phyloP scores from a whole-genome alignment of 2,888 invertebrate species.

The Drosophila longiperda region DNA sequence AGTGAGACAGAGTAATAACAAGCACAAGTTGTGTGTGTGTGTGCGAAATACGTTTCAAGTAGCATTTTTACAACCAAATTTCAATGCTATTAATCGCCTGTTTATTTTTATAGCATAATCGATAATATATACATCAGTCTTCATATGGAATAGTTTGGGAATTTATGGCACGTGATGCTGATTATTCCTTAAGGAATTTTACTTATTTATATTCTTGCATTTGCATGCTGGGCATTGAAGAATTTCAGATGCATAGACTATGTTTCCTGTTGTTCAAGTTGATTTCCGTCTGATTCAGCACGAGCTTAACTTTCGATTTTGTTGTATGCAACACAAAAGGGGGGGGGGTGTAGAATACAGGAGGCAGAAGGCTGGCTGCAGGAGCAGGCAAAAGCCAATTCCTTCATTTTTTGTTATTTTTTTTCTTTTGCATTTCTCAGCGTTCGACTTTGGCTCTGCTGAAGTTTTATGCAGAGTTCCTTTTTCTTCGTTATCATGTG shows the following conservation, averaged over 20 bases:
- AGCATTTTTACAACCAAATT: background rate
- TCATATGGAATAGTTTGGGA: background rate
- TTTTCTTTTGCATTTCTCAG: conserved; percentile 50
- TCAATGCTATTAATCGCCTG: background rate
- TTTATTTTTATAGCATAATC: background rate
- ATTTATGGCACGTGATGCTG: conserved; percentile 4
- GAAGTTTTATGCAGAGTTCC: conserved; percentile 72
- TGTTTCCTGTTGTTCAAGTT: conserved; percentile 65
- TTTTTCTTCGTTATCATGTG: conserved; percentile 70
- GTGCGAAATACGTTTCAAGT: background rate
- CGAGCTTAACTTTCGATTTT: conserved; percentile 66
- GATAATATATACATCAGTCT: background rate
- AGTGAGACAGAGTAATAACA: conserved; percentile 21
- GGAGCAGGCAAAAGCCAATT: conserved; percentile 27
- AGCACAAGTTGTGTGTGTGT: background rate
- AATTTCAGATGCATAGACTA: conserved; percentile 23
- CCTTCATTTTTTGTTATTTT: conserved; percentile 20
- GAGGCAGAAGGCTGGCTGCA: background rate
- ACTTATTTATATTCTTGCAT: conserved; percentile 59
- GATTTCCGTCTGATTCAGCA: conserved; percentile 60
- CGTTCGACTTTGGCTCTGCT: conserved; percentile 44
- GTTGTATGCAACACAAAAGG: conserved; percentile 7
- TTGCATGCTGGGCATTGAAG: conserved; percentile 26
- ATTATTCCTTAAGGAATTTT: conserved; percentile 31
- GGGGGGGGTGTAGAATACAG: background rate